phyloP scores from a whole-genome alignment of 2,888 invertebrate species.

The Plebejus argus region DNA sequence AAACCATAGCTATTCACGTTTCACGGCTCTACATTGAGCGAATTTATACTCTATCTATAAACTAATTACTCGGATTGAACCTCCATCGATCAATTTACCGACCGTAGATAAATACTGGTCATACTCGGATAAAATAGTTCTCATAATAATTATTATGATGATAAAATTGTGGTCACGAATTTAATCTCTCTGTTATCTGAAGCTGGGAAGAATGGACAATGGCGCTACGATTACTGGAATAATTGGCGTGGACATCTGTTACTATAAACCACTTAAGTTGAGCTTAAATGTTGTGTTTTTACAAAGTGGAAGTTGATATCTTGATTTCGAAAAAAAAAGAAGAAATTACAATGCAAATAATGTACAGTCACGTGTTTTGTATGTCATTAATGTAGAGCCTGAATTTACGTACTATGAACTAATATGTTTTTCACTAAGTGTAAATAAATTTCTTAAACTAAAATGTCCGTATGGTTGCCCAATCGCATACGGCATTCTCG shows the following conservation, averaged over 20 bases:
- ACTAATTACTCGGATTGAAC: conserved; percentile 2
- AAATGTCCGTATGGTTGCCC: too few species aligned
- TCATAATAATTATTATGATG: not conserved
- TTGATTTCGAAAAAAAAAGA: not conserved
- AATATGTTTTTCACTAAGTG: too few species aligned
- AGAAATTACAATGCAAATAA: not conserved
- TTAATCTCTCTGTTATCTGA: conserved; percentile 4
- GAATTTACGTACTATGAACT: too few species aligned
- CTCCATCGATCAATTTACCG: conserved; percentile 3
- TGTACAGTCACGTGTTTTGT: too few species aligned
- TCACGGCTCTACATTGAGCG: not conserved
- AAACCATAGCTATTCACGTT: not conserved
- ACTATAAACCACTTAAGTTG: not conserved
- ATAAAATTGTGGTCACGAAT: not conserved
- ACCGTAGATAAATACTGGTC: not conserved
- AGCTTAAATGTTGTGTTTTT: not conserved
- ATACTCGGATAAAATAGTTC: conserved; percentile 2
- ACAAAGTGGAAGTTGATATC: not conserved
- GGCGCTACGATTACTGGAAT: not conserved
- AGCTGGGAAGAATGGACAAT: not conserved
- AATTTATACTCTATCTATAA: conserved; percentile 9
- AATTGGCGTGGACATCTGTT: not conserved
- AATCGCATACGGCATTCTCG: too few species aligned
- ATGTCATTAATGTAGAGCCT: too few species aligned
- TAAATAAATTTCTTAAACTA: too few species aligned